A percentile compares a stretch with the other conserved stretches of the same genome.
These are phyloP conservation scores for Trogon melanurus DNA, from an alignment of 2,113 vertebrate species.

Conservation along the genomic window DNA sequence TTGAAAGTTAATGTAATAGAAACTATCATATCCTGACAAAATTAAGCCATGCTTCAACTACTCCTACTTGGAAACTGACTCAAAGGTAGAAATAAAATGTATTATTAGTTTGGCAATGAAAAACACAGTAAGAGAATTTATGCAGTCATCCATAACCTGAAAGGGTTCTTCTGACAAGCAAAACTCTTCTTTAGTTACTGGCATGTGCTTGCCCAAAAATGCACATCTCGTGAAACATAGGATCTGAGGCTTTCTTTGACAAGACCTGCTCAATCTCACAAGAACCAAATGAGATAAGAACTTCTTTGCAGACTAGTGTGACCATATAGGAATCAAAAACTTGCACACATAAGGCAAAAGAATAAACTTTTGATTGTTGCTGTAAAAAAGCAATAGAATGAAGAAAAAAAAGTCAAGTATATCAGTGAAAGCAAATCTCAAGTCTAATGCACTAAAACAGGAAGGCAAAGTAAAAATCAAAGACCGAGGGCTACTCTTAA, in stretches of 20 bases:
- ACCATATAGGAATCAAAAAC: neutral
- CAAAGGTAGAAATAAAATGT: slow-evolving; percentile 32
- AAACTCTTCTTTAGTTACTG: neutral
- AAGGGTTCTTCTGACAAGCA: slow-evolving; percentile 6
- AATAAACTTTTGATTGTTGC: neutral
- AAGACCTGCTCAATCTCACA: neutral
- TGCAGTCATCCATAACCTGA: neutral
- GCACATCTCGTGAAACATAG: neutral
- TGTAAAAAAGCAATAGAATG: neutral
- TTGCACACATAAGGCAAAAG: neutral
- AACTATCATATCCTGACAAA: slow-evolving; percentile 24
- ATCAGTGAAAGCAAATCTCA: neutral
- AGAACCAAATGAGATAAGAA: neutral
- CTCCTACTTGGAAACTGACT: slow-evolving; percentile 21
- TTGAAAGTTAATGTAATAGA: slow-evolving; percentile 40
- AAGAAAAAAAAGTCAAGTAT: neutral
- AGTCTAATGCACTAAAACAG: neutral
- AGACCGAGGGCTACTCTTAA: neutral
- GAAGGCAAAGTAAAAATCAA: neutral
- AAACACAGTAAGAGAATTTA: slow-evolving; percentile 21
- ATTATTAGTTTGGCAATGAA: slow-evolving; percentile 26
- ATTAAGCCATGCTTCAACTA: slow-evolving; percentile 45
- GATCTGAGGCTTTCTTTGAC: neutral
- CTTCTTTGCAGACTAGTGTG: neutral
- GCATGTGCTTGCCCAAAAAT: neutral